phyloP scores from a whole-genome alignment of 2,113 vertebrate species.

The Nannobrachium achirus region DNA sequence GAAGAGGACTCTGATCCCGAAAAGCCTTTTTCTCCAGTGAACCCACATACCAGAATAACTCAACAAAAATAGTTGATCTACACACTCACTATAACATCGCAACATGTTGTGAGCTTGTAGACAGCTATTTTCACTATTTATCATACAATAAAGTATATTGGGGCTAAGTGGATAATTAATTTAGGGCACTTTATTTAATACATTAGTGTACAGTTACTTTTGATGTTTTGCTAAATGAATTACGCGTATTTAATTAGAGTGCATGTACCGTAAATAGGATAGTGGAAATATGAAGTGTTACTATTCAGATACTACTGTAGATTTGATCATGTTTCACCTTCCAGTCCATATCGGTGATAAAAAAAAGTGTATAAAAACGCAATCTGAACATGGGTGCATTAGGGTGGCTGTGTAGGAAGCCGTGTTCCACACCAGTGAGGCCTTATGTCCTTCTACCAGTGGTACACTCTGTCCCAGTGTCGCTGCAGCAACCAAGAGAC shows the following conservation, averaged over 20 bases:
- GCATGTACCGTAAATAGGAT: no score
- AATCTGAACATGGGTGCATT: background rate
- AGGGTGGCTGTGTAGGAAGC: background rate
- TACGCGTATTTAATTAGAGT: background rate
- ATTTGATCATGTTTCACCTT: background rate
- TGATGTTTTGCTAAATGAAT: background rate
- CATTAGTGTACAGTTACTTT: background rate
- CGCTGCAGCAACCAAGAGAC: background rate
- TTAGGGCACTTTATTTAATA: slow-evolving; percentile 13
- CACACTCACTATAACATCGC: no score
- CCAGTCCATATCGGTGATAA: background rate
- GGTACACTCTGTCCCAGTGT: background rate
- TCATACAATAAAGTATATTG: no score
- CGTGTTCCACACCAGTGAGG: background rate
- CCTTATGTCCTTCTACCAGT: background rate
- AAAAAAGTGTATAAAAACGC: background rate
- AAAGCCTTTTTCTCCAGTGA: background rate
- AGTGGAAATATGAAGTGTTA: background rate
- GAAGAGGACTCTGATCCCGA: no score
- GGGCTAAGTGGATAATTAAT: background rate
- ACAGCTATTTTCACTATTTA: no score
- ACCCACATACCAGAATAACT: fast-evolving
- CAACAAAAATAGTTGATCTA: no score
- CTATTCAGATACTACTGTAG: background rate
- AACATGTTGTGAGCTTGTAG: no score